Percentiles rank a stretch among this genome's conserved stretches.
These are phyloP conservation scores for Carduelis carduelis DNA, from an alignment of 2,797 vertebrate species.

Conservation along the genomic window DNA sequence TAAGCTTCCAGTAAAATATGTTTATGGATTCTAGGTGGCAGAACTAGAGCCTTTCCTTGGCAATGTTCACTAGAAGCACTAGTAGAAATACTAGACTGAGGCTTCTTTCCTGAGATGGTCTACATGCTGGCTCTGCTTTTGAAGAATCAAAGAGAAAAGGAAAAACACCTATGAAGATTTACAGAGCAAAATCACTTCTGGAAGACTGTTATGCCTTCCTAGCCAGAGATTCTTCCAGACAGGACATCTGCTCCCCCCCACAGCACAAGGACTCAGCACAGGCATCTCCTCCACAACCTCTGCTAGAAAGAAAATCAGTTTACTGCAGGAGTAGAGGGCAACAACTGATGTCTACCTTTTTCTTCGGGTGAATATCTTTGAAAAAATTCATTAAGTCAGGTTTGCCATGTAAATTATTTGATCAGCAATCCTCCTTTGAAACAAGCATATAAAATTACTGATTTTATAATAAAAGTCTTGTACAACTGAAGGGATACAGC, in stretches of 20 bases:
- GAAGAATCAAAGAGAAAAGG: background rate
- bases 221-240: background rate
- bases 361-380: background rate
- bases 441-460: background rate
- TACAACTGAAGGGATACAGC: background rate
- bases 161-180: background rate
- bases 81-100: background rate
- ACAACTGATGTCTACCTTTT: background rate
- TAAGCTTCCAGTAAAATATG: slow-evolving; percentile 24
- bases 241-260: background rate
- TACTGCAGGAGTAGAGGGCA: background rate
- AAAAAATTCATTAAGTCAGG: background rate
- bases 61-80: background rate
- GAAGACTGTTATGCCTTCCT: background rate
- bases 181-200: background rate
- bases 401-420: background rate
- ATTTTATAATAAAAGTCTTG: background rate
- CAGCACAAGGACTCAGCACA: background rate
- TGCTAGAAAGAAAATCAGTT: background rate
- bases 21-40: background rate
- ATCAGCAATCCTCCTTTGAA: background rate
- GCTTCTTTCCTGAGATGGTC: background rate
- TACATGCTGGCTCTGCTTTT: background rate
- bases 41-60: background rate
- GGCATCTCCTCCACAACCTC: background rate